Conservation (phyloP, 2,797 vertebrate species). For the Fistularia tabacaria region DNA sequence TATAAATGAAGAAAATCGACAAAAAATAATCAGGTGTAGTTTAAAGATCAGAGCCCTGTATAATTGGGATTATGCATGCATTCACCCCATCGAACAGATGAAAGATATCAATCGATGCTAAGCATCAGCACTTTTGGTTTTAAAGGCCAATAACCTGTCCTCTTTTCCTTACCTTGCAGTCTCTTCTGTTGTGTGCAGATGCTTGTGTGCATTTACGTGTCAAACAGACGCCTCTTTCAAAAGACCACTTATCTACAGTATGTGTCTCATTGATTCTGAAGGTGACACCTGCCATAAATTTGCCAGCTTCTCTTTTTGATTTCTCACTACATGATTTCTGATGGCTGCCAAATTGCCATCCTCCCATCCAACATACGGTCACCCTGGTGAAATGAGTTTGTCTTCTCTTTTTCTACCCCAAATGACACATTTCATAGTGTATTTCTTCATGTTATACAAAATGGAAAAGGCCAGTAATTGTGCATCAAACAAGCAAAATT, state of each 20-base stretch:
- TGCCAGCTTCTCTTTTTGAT: background rate
- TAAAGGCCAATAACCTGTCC: conserved; percentile 54
- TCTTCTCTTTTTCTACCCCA: no score
- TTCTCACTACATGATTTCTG: background rate
- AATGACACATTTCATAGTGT: no score
- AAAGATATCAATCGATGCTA: conserved; percentile 65
- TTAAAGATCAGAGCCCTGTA: conserved; percentile 64
- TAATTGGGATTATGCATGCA: conserved; percentile 68
- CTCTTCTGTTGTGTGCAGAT: conserved; percentile 5
- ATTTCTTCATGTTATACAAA: no score
- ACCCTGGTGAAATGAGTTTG: no score
- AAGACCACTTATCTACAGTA: background rate
- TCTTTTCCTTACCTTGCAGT: conserved; percentile 25
- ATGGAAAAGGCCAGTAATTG: no score
- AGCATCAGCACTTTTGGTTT: conserved; percentile 68
- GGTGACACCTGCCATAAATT: background rate
- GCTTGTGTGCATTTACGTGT: conserved; percentile 2
- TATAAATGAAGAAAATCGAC: conserved; percentile 69
- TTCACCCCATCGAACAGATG: conserved; percentile 57
- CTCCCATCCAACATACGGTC: no score
- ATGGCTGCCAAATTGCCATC: no score
- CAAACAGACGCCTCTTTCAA: background rate
- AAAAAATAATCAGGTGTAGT: conserved; percentile 59
- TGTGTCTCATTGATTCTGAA: background rate
- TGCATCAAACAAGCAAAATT: no score